Evolutionary conservation across 1,140 invertebrate species (phyloP).

Genomic region (Holotrichia oblita): DNA sequence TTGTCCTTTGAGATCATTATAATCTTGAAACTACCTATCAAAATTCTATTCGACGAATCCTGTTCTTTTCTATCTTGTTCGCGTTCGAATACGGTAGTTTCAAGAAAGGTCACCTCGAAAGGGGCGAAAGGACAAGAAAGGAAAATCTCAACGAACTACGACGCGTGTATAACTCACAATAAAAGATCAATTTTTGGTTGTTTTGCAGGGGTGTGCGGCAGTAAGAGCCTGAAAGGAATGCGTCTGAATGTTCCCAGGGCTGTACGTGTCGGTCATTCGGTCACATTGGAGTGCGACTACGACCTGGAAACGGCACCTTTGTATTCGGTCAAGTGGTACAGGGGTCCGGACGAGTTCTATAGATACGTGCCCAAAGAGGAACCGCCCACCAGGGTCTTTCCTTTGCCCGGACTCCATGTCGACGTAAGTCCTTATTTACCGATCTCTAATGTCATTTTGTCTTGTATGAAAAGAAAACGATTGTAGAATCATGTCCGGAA

Average conservation of each 20-base stretch:
- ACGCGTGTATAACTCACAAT: constrained; percentile 27
- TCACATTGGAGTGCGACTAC: constrained; percentile 79
- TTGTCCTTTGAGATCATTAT: no score
- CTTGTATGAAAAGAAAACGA: no score
- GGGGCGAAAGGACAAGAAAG: not conserved
- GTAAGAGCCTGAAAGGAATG: constrained; percentile 62
- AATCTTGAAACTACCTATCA: no score
- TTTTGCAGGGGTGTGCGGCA: constrained; percentile 34
- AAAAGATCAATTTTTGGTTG: constrained; percentile 33
- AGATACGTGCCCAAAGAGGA: constrained; percentile 75
- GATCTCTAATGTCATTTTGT: not conserved
- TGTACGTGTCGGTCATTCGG: constrained; percentile 74
- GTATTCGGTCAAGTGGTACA: constrained; percentile 89
- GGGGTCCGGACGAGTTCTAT: constrained; percentile 75
- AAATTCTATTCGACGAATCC: not conserved
- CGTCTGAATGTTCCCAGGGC: constrained; percentile 74
- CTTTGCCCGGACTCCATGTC: constrained; percentile 74
- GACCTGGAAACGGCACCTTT: constrained; percentile 79
- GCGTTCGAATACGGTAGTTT: not conserved
- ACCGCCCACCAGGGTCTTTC: constrained; percentile 75
- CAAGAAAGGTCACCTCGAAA: not conserved
- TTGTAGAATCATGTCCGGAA: no score
- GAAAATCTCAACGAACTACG: not conserved
- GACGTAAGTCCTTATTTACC: constrained; percentile 71
- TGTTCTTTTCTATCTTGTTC: not conserved